Base-by-base conservation (phyloP, 2,113 vertebrate species). In the Diglossa brunneiventris region DNA sequence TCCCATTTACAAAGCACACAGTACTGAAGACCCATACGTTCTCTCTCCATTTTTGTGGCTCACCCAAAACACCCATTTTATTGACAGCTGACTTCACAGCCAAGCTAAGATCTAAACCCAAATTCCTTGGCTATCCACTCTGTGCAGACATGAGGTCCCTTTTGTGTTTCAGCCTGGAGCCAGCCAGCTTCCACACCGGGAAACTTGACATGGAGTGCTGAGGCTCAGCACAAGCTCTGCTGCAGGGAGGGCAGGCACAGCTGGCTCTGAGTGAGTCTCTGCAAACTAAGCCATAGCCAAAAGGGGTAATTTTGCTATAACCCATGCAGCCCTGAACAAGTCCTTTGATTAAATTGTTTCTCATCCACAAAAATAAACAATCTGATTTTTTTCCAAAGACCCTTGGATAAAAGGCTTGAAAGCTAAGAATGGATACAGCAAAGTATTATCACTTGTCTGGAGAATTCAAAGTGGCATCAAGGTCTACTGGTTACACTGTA, bases 131-230 rank as follows among this genome's bases (percentile, higher is more conserved):
- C 24, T 79, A 59, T 47, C 23, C 35, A 27, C 30, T 68, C 30
- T 61, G 55, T 17, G 10, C 0, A 0, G 59, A 63, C 39, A 55
- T 1, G 24, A 53, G 31, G 26, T 37, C n/a, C 41, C 28, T 58
- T 75, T 37, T 70, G 33, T 22, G 21, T 52, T 59, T 63, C 69
- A 67, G 39, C 31, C 46, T 70, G 46, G 28, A 82, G 64, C 55
- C 68, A 78, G 62, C 5, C 79, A n/a, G 19, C 35, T 77, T 62
- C 41, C 68, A 72, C 49, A 35, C 19, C 0, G 0, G 56, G 64
- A 69, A 87, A 62, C n/a, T 0, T 8, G 18, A 27, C 41, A 16
- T 2, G 3, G n/a, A 47, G 37, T 0, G 0, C 58, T 1, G 14
- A 42, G 37, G 61, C 52, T 74, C 50, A 74, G 9, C 11, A 23